phyloP scores from a whole-genome alignment of 1,140 invertebrate genomes.

The Spodoptera frugiperda region DNA sequence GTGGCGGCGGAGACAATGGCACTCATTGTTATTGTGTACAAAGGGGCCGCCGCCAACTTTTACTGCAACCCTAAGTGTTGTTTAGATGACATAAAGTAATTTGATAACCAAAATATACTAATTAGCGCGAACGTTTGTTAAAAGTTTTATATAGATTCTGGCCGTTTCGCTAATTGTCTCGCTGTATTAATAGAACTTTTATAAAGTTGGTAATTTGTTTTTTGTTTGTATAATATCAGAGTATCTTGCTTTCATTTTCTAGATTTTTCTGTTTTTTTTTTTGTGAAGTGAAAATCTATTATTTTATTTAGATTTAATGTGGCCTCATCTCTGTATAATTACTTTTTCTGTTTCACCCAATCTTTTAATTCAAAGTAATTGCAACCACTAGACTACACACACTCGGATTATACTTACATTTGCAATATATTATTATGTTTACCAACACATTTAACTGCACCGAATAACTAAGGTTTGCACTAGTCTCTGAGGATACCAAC shows the following conservation, averaged over 20 bases:
- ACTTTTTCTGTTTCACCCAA: not conserved
- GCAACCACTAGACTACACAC: not conserved
- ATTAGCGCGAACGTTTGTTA: conserved; percentile 9
- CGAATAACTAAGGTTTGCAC: conserved; percentile 1
- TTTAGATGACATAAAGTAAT: conserved; percentile 36
- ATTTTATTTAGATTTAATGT: too few species aligned
- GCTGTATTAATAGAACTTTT: not conserved
- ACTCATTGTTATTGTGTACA: conserved; percentile 49
- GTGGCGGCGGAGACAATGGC: conserved; percentile 34
- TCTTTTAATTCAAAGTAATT: not conserved
- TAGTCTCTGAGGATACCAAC: conserved; percentile 1
- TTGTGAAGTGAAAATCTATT: not conserved
- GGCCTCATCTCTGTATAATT: too few species aligned
- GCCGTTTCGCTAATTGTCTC: conserved; percentile 8
- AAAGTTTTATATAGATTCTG: conserved; percentile 15
- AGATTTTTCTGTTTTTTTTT: not conserved
- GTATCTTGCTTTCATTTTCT: not conserved
- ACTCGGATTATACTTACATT: not conserved
- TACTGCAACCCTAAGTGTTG: conserved; percentile 21
- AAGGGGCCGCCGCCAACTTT: conserved; percentile 33
- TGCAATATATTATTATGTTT: not conserved
- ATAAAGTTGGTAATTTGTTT: too few species aligned
- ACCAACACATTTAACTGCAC: conserved; percentile 2
- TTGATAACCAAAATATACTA: conserved; percentile 40
- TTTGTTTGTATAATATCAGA: not conserved